These are phyloP conservation scores for Bambusicola thoracicus DNA, from an alignment of 2,113 vertebrate genomes.

Conservation along the genomic window DNA sequence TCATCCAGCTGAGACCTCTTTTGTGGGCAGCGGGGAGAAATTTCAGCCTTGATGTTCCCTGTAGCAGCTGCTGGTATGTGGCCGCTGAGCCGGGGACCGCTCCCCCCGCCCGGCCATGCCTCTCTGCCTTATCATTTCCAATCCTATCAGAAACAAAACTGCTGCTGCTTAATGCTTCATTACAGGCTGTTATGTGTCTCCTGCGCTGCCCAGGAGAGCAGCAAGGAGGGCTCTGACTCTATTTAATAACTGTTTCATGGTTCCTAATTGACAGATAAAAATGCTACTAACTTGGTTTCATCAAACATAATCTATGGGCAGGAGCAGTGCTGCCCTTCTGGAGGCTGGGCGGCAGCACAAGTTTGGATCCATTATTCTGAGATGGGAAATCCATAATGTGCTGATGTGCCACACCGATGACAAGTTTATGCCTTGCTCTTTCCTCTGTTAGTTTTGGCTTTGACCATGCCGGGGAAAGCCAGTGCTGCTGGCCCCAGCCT, in stretches of 20 bases:
- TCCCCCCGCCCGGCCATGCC: neutral
- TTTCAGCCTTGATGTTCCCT: neutral
- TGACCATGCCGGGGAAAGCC: neutral
- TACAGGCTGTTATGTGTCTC: constrained; percentile 63
- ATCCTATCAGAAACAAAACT: constrained; percentile 73
- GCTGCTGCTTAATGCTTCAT: constrained; percentile 69
- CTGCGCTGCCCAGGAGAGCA: constrained; percentile 49
- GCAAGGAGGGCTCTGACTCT: constrained; percentile 60
- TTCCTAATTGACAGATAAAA: constrained; percentile 77
- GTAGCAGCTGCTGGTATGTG: neutral
- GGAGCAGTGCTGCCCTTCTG: constrained; percentile 12
- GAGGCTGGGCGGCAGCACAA: neutral
- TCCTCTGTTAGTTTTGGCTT: neutral
- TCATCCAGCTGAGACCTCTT: neutral
- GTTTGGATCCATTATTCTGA: constrained; percentile 44
- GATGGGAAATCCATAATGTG: neutral
- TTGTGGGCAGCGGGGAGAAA: neutral
- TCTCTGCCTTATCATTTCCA: constrained; percentile 61
- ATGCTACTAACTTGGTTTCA: constrained; percentile 65
- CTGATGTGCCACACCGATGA: neutral
- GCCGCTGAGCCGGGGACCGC: neutral
- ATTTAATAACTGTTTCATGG: constrained; percentile 71
- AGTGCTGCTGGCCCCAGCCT: neutral
- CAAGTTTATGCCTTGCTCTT: fast-evolving
- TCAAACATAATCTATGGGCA: constrained; percentile 56